Base-by-base conservation (phyloP, 2,888 invertebrate species). In the Xestia sexstrigata region DNA sequence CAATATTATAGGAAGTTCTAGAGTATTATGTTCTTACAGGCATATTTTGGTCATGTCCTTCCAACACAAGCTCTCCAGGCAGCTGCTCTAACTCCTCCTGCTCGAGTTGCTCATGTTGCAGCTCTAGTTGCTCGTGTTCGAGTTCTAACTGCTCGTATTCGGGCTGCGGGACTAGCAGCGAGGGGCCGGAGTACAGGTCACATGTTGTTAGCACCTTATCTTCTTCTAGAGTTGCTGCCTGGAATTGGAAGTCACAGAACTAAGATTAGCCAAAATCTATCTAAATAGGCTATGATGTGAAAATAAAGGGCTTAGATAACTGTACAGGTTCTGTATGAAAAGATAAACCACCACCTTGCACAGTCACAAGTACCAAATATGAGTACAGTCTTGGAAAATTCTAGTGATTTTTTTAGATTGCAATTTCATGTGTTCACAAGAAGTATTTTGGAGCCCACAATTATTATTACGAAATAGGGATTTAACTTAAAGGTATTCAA, bases 161-260 rank as follows among this genome's bases (percentile, higher is more conserved):
- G 9, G 87, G 87, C 68, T 88, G 89, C 69, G 90, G 89, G 58
- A 91, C 89, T 26, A 93, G 88, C 62, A 94, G 89, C 23, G 93
- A 91, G 11, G 92, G 85, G 2, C 92, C 92, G 1, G 93, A 80
- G 90, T 91, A 93, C 72, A 94, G 83, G 72, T 90, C 90, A 81
- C 92, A 91, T 0, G 89, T 79, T 15, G 90, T 86, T 30, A 92
- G 70, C 71, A 89, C 88, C 65, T 93, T 91, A 68, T 79, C 79
- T 7, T 88, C 89, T 6, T 89, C 90, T 45, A 92, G 39, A 42
- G 84, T 85, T 15, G 88, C 88, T 58, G 89, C 87, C 92, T 92
- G 86, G 3, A 68, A 67, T 39, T 20, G n/a, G 42, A 9, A 65
- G 17, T n/a, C 20, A 35, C 20, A 35, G 5, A 35, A 35, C 5